phyloP scores from a whole-genome alignment of 2,888 invertebrate genomes.

The Harpalus rufipes region DNA sequence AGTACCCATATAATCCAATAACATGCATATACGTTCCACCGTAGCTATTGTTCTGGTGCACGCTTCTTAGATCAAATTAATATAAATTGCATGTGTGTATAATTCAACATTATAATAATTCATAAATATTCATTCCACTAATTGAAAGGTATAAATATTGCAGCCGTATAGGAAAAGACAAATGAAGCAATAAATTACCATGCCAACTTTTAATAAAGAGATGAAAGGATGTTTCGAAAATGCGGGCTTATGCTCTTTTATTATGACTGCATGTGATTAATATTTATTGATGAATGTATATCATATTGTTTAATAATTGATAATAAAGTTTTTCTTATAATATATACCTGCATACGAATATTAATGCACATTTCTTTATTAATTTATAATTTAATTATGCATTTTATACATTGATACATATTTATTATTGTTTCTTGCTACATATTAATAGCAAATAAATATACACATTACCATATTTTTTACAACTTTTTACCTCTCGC shows the following conservation, averaged over 20 bases:
- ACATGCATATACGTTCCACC: too few species aligned
- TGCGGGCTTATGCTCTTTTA: constrained; percentile 5
- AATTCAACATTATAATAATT: constrained; percentile 40
- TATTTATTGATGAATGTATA: background rate
- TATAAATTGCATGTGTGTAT: constrained; percentile 3
- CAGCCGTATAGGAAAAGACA: background rate
- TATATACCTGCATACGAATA: background rate
- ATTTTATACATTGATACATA: background rate
- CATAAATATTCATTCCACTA: constrained; percentile 16
- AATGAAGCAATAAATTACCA: constrained; percentile 13
- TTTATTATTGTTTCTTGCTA: background rate
- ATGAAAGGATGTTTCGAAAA: constrained; percentile 16
- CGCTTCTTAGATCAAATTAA: background rate
- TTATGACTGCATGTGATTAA: background rate
- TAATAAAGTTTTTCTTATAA: background rate
- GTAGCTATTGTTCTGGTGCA: too few species aligned
- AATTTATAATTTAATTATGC: background rate
- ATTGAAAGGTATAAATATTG: constrained; percentile 19
- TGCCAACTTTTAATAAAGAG: constrained; percentile 21
- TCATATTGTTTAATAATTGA: background rate
- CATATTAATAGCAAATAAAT: background rate
- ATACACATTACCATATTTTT: too few species aligned
- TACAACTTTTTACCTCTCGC: too few species aligned
- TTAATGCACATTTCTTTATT: background rate
- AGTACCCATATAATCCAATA: background rate